Evolutionary conservation across 2,797 vertebrate genomes (phyloP).

Genomic region (Loris lydekkerianus): DNA sequence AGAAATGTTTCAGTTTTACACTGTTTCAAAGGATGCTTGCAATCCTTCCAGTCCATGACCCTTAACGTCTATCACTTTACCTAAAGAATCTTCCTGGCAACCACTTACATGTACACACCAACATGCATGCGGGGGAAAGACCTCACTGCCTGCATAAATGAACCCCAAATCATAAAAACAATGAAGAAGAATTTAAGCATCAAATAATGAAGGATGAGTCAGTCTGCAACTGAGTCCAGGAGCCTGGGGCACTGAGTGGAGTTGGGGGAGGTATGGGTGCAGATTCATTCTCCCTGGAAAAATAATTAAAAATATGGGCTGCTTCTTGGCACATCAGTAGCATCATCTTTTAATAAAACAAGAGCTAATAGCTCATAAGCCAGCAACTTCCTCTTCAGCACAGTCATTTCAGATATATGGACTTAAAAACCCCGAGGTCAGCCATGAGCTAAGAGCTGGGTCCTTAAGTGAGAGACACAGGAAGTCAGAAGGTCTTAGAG

Average conservation of each 20-base stretch:
- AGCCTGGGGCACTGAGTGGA: background rate
- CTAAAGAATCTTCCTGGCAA: background rate
- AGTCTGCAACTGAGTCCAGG: background rate
- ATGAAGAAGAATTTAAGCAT: background rate
- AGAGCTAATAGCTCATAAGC: background rate
- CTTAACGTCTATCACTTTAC: background rate
- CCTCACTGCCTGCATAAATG: background rate
- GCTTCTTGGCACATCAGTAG: background rate
- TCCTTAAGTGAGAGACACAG: background rate
- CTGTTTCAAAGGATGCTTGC: background rate
- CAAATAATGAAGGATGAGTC: background rate
- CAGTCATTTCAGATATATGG: background rate
- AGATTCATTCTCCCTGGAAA: conserved; percentile 10
- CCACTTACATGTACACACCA: background rate
- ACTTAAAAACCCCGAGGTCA: background rate
- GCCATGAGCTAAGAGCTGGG: background rate
- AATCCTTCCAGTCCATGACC: background rate
- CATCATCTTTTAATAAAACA: background rate
- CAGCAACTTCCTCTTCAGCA: background rate
- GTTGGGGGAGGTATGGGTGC: background rate
- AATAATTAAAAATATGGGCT: background rate
- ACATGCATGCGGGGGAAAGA: background rate
- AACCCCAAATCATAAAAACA: background rate
- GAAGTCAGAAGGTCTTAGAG: background rate
- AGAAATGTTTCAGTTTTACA: background rate